Percentiles rank a stretch among this genome's conserved stretches.
Conservation (phyloP, 2,888 invertebrate genomes). For the Ormia ochracea region DNA sequence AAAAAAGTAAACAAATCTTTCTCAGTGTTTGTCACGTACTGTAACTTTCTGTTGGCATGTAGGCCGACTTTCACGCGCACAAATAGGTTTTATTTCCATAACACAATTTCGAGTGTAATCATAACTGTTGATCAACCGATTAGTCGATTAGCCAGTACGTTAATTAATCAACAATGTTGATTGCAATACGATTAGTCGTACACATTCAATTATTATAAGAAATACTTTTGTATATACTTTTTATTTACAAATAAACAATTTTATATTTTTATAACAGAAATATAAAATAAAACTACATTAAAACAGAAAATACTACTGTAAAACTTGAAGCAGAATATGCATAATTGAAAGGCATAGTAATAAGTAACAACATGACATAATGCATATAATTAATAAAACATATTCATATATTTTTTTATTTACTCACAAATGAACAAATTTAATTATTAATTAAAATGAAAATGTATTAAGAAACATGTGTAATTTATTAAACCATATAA, state of each 20-base stretch:
- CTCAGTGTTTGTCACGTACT: too few species aligned
- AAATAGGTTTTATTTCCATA: too few species aligned
- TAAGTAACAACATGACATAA: not conserved
- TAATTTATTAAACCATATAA: slow-evolving; percentile 18
- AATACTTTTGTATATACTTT: not conserved
- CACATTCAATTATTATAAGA: not conserved
- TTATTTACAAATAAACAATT: not conserved
- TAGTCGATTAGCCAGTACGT: too few species aligned
- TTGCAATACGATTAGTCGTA: too few species aligned
- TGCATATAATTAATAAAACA: slow-evolving; percentile 25
- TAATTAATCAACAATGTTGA: too few species aligned
- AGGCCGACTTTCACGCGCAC: too few species aligned
- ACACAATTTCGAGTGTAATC: too few species aligned
- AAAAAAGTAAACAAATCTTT: too few species aligned
- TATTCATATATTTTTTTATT: slow-evolving; percentile 45
- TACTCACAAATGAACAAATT: slow-evolving; percentile 5
- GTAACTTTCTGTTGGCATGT: too few species aligned
- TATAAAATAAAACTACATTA: slow-evolving; percentile 41
- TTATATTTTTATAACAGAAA: slow-evolving; percentile 46
- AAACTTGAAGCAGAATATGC: too few species aligned
- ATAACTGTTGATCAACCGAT: too few species aligned
- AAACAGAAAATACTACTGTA: slow-evolving; percentile 40
- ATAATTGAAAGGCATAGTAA: not conserved
- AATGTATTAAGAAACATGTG: not conserved
- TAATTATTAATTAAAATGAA: not conserved